Evolutionary conservation across 2,888 invertebrate species (phyloP).

Genomic region (Nysson spinosus): DNA sequence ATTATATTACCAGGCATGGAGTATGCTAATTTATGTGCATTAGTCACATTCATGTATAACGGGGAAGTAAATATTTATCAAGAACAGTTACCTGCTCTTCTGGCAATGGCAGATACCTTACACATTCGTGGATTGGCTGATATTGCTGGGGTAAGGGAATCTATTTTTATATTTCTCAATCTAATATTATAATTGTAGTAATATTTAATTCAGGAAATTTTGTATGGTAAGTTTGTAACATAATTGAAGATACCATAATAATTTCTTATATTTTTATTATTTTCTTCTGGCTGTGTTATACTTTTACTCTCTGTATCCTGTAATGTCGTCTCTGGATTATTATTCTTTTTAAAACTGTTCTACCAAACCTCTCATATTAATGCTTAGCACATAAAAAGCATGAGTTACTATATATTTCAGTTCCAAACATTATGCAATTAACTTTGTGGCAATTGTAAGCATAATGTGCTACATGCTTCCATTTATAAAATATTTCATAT

Average conservation of each 20-base stretch:
- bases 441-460: constrained; percentile 9
- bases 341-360: constrained; percentile 40
- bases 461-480: too few relatives aligned
- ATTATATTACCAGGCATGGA: constrained; percentile 86
- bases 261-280: constrained; percentile 21
- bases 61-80: constrained; percentile 92
- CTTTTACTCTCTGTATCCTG: constrained; percentile 12
- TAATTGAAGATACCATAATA: constrained; percentile 10
- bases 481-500: too few relatives aligned
- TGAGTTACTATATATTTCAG: constrained; percentile 27
- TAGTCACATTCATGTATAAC: constrained; percentile 92
- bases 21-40: constrained; percentile 84
- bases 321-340: constrained; percentile 13
- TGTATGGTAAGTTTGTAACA: constrained; percentile 35
- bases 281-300: constrained; percentile 25
- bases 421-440: constrained; percentile 22
- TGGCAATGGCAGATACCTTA: constrained; percentile 87
- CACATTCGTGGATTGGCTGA: constrained; percentile 90
- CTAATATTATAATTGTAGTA: constrained; percentile 12
- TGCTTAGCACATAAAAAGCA: constrained; percentile 33
- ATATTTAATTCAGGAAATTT: constrained; percentile 6
- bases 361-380: constrained; percentile 50
- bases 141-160: constrained; percentile 83
- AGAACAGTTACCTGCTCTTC: constrained; percentile 86
- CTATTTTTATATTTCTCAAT: constrained; percentile 24